These are phyloP conservation scores for Thalassophryne amazonica DNA, from an alignment of 2,797 vertebrate species.

Conservation along the genomic window DNA sequence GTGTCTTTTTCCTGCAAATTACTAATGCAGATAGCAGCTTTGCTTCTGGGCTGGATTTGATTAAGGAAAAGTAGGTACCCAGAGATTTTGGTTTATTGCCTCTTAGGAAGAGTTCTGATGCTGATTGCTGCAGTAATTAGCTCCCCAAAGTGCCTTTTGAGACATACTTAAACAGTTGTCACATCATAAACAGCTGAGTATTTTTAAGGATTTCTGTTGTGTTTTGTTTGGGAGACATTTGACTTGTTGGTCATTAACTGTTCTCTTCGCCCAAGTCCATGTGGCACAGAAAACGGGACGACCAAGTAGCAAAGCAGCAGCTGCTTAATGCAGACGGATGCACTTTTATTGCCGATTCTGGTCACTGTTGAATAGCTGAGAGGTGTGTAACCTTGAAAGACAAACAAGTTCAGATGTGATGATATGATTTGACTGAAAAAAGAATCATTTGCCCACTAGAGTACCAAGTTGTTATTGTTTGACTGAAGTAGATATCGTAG, in stretches of 20 bases:
- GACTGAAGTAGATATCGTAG: no score
- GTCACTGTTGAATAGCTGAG: conserved; percentile 9
- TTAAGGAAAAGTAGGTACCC: conserved; percentile 7
- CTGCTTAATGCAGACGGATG: conserved; percentile 3
- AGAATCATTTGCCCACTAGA: neutral
- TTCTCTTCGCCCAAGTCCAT: neutral
- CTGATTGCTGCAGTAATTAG: conserved; percentile 23
- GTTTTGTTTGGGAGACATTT: neutral
- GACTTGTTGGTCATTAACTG: neutral
- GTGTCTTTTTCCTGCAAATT: conserved; percentile 17
- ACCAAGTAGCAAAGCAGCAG: neutral
- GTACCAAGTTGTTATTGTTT: no score
- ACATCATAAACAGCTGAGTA: conserved; percentile 9
- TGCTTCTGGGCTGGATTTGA: conserved; percentile 5
- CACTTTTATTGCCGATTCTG: conserved; percentile 10
- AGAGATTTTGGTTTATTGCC: conserved; percentile 19
- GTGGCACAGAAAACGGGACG: neutral
- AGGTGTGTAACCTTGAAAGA: neutral
- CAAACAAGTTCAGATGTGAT: neutral
- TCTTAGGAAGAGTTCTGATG: conserved; percentile 16
- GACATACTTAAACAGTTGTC: neutral
- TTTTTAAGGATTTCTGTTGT: conserved; percentile 19
- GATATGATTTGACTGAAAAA: neutral
- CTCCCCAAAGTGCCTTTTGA: conserved; percentile 22
- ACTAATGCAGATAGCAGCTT: conserved; percentile 11